These are phyloP conservation scores for Lutjanus erythropterus DNA, from an alignment of 2,113 vertebrate genomes.

Conservation along the genomic window DNA sequence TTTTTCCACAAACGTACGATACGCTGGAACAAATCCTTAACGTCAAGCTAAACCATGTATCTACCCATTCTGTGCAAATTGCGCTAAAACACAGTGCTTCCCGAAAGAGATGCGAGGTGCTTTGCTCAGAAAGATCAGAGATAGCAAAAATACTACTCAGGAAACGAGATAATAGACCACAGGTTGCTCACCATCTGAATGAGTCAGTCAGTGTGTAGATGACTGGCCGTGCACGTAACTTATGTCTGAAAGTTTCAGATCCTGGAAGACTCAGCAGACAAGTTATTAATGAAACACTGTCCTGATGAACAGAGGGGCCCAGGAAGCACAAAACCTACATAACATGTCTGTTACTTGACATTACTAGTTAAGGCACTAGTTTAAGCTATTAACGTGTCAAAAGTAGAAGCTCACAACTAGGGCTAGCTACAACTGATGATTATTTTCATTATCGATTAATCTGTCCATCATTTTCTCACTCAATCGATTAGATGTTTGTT, in stretches of 20 bases:
- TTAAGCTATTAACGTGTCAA: background rate
- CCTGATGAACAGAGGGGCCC: background rate
- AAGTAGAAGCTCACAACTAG: background rate
- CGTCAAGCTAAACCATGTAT: background rate
- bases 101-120: background rate
- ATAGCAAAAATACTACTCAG: background rate
- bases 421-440: background rate
- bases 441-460: background rate
- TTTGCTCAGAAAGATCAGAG: background rate
- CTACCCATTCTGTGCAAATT: background rate
- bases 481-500: no score
- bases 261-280: background rate
- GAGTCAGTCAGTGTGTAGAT: constrained; percentile 30
- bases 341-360: background rate
- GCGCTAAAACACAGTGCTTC: background rate
- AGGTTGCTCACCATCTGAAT: background rate
- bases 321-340: background rate
- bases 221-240: no score
- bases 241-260: background rate
- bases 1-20: background rate
- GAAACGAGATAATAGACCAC: background rate
- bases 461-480: no score
- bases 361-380: background rate
- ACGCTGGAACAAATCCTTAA: no score
- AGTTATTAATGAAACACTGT: background rate